Base-by-base conservation (phyloP, 1,140 invertebrate genomes). In the Mycetomoellerius zeteki region DNA sequence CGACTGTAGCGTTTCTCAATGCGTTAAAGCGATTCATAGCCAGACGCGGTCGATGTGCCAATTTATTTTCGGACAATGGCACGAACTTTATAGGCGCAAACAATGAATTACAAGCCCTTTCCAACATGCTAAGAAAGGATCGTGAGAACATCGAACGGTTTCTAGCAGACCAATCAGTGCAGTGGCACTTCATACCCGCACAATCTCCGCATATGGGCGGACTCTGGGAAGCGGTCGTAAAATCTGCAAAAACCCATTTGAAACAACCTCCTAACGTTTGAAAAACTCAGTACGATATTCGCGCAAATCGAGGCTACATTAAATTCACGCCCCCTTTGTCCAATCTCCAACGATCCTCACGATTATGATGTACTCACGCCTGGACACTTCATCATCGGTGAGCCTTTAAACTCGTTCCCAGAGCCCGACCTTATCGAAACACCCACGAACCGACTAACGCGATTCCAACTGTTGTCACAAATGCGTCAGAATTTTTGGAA, bases 101-200 rank as follows among this genome's bases (percentile, higher is more conserved):
- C 3, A 47, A 62, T 1, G 37, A 85, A 1, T 37, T 75, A 0
- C 50, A 19, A 1, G 19, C 14, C 0, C 19, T 60, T 0, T n/a
- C 4, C 0, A 3, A 30, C 19, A 27, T 60, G 21, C 2, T 47
- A 21, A 8, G 24, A 6, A 0, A 6, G 0, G 14, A 84, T 21
- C 4, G 21, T 3, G 6, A 27, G 0, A 27, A 6, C 0, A 16
- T 50, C 0, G 21, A 71, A n/a, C 0, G 5, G 3, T 71, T 71
- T 10, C 8, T 71, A 0, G 14, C 67, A 0, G n/a, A 43, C 24
- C 65, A 50, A 24, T 2, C 37, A 0, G 24, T 85, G 0, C 24
- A 73, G 3, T 85, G 71, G 58, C 19, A 14, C 2, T 75, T 85
- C 12, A 85, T 54, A 8, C 71, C 71, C 0, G 0, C 81, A 3